A percentile compares a stretch with the other conserved stretches of the same genome.
These are phyloP conservation scores for Brachionus calyciflorus DNA, from an alignment of 1,140 invertebrate species.

Conservation along the genomic window DNA sequence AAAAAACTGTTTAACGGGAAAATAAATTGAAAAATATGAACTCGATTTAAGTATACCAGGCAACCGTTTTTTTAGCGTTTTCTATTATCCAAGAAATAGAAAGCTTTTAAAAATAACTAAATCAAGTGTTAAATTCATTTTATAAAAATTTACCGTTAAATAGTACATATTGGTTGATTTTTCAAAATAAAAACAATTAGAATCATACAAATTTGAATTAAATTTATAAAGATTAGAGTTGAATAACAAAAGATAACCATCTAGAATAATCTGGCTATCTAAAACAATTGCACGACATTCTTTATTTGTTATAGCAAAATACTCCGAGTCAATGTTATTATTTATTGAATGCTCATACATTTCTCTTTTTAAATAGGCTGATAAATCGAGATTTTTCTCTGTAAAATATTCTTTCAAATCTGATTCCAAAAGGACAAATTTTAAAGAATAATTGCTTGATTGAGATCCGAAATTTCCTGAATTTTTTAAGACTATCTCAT, in stretches of 20 bases:
- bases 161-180: neutral
- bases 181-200: conserved; percentile 21
- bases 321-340: neutral
- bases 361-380: neutral
- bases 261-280: neutral
- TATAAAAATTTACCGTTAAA: neutral
- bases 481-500: neutral
- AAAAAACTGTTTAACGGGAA: too few relatives aligned
- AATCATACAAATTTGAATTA: neutral
- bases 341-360: neutral
- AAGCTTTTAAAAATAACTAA: too few relatives aligned
- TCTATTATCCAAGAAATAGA: too few relatives aligned
- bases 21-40: too few relatives aligned
- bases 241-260: neutral
- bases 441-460: neutral
- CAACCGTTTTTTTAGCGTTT: too few relatives aligned
- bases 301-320: neutral
- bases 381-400: neutral
- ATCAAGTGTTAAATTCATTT: neutral
- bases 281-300: neutral
- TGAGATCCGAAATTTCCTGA: neutral
- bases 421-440: neutral
- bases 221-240: conserved; percentile 10
- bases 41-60: neutral
- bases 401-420: conserved; percentile 4